Percentiles rank a stretch among this genome's conserved stretches.
phyloP scores from a whole-genome alignment of 23 tunicate genomes.

The Diplosoma virens region DNA sequence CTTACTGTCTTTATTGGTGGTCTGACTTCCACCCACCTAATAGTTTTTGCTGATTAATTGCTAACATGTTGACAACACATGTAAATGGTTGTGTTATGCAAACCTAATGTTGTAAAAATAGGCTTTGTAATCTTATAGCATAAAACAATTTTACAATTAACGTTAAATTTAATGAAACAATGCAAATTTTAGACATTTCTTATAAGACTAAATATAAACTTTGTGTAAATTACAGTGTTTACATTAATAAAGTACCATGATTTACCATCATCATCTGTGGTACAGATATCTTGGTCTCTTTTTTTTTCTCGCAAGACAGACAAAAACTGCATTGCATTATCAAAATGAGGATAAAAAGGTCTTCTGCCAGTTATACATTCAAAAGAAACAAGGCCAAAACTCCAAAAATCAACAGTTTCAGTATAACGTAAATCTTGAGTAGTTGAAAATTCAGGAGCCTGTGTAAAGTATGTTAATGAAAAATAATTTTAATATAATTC shows the following conservation, averaged over 20 bases:
- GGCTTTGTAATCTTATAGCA: no score
- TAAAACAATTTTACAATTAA: no score
- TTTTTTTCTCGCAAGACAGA: constrained; percentile 24
- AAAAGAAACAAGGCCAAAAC: constrained; percentile 83
- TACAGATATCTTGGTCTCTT: constrained; percentile 53
- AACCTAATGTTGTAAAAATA: no score
- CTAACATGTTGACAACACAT: no score
- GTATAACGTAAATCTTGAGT: constrained; percentile 46
- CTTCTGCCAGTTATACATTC: constrained; percentile 90
- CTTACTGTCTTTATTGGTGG: not conserved
- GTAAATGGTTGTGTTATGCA: no score
- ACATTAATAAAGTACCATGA: no score
- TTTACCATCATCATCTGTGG: constrained; percentile 22
- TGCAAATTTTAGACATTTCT: no score
- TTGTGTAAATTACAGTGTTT: no score
- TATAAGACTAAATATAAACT: no score
- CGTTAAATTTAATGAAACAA: no score
- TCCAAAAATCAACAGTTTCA: constrained; percentile 88
- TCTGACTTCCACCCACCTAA: no score
- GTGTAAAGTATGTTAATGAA: not conserved
- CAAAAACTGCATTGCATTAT: constrained; percentile 26
- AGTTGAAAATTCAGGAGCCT: constrained; percentile 86
- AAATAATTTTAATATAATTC: not conserved
- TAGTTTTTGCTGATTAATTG: no score
- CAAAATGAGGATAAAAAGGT: constrained; percentile 60